Evolutionary conservation across 2,113 vertebrate genomes (phyloP).

Genomic region (Emydura subglobosa): DNA sequence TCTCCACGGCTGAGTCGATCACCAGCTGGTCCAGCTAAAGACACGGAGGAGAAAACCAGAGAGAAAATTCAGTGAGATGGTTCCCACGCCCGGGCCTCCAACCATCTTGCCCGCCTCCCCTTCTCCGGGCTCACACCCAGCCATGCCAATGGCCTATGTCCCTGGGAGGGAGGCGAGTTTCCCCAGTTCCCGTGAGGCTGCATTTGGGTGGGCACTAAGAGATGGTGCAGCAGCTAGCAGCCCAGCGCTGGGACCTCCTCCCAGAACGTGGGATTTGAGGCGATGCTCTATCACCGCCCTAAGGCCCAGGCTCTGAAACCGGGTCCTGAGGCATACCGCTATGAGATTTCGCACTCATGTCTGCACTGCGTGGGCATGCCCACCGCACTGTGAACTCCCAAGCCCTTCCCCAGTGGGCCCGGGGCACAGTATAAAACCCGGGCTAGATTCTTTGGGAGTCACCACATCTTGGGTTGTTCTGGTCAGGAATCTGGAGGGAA

Average conservation of each 20-base stretch:
- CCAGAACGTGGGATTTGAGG: too few species aligned
- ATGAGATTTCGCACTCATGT: neutral
- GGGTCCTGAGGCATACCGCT: neutral
- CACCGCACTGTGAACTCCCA: neutral
- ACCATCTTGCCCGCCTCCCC: neutral
- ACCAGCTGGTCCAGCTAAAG: conserved; percentile 95
- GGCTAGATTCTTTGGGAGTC: neutral
- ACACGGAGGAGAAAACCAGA: neutral
- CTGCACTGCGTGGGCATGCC: neutral
- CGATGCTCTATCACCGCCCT: neutral
- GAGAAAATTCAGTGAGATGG: neutral
- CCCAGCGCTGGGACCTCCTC: neutral
- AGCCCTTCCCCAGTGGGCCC: neutral
- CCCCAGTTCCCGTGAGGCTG: neutral
- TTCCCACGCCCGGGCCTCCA: neutral
- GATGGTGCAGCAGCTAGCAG: neutral
- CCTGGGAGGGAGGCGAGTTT: neutral
- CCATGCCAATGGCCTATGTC: rapidly evolving
- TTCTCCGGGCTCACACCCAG: neutral
- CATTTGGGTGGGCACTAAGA: neutral
- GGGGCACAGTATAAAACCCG: neutral
- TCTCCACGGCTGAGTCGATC: conserved; percentile 96
- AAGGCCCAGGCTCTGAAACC: neutral
- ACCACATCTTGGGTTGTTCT: neutral
- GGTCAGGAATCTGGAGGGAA: neutral